These are phyloP conservation scores for Bostrychus sinensis DNA, from an alignment of 2,113 vertebrate species.

Conservation along the genomic window DNA sequence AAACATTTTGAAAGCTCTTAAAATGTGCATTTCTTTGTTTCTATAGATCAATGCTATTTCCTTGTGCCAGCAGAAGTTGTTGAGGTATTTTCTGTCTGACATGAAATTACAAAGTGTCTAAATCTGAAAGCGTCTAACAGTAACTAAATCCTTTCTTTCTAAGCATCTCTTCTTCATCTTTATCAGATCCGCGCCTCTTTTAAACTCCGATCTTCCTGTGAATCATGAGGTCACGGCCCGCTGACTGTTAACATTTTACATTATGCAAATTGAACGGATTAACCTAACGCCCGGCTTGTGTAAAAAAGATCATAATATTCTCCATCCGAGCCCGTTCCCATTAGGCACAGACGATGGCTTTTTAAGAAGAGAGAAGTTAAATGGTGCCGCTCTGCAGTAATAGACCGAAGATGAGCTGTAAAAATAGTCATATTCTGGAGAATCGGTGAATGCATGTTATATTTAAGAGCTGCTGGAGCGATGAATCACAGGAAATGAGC, in stretches of 20 bases:
- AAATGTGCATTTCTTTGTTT: no score
- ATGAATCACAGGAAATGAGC: slow-evolving; percentile 55
- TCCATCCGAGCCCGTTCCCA: slow-evolving; percentile 42
- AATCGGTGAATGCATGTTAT: slow-evolving; percentile 53
- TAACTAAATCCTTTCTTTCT: no score
- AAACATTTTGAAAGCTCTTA: no score
- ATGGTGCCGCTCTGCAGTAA: slow-evolving; percentile 29
- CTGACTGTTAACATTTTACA: slow-evolving; percentile 18
- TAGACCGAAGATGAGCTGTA: slow-evolving; percentile 35
- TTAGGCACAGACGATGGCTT: slow-evolving; percentile 43
- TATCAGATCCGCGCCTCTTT: no score
- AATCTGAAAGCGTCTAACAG: no score
- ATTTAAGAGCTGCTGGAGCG: slow-evolving; percentile 44
- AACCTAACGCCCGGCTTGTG: slow-evolving; percentile 36
- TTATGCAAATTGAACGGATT: slow-evolving; percentile 52
- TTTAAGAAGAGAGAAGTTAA: slow-evolving; percentile 46
- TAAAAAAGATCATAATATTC: slow-evolving; percentile 35
- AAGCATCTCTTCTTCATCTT: no score
- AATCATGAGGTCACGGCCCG: slow-evolving; percentile 50
- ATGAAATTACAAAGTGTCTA: no score
- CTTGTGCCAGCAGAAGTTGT: no score
- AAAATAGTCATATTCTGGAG: slow-evolving; percentile 45
- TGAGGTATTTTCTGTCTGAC: no score
- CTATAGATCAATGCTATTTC: no score
- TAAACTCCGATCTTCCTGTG: slow-evolving; percentile 39